These are phyloP conservation scores for Ramazzottius varieornatus DNA, from an alignment of 2,888 invertebrate species.

Conservation along the genomic window DNA sequence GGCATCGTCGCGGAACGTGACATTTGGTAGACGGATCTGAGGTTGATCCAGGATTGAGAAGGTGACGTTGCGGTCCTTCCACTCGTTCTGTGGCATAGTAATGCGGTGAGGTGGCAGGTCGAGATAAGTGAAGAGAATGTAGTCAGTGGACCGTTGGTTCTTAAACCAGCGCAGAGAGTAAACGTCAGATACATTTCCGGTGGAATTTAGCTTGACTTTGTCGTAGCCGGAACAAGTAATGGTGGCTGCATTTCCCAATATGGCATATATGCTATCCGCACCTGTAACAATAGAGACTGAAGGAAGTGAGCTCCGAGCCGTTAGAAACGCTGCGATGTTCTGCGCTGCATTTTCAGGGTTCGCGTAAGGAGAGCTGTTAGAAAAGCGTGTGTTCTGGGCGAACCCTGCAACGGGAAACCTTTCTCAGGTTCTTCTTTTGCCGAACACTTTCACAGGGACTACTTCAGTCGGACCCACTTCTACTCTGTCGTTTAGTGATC, in stretches of 20 bases:
- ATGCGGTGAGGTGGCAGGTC: background rate
- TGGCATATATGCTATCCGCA: background rate
- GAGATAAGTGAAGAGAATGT: background rate
- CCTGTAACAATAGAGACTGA: background rate
- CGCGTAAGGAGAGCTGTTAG: background rate
- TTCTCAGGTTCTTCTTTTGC: no score
- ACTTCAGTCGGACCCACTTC: no score
- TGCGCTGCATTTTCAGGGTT: background rate
- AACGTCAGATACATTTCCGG: background rate
- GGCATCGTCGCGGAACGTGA: background rate
- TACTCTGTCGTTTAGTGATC: no score
- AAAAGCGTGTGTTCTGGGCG: background rate
- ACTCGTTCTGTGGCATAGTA: background rate
- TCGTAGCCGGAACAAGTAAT: background rate
- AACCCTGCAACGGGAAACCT: background rate
- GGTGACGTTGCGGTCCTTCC: background rate
- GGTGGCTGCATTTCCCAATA: background rate
- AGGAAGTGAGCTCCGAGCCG: background rate
- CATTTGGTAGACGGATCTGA: background rate
- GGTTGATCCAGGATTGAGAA: constrained; percentile 1
- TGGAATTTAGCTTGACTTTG: background rate
- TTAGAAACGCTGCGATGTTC: background rate
- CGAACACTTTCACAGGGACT: no score
- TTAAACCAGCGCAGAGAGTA: background rate
- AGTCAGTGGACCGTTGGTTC: background rate